Percentiles rank a stretch among this genome's conserved stretches.
phyloP scores from a whole-genome alignment of 2,113 vertebrate genomes.

The Ceuthmochares aereus region DNA sequence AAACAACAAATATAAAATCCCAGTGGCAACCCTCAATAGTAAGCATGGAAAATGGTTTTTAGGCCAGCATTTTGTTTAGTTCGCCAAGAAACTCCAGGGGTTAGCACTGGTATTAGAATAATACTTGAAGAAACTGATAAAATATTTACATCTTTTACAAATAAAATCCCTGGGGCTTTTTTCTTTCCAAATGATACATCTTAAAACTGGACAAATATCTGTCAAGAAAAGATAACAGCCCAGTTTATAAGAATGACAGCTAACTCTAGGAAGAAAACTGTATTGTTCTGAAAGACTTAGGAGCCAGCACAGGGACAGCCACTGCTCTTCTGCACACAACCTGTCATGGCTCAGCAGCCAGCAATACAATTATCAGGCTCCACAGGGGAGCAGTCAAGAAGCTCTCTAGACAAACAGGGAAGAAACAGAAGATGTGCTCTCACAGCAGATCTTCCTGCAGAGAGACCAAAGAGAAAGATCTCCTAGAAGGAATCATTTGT shows the following conservation, averaged over 20 bases:
- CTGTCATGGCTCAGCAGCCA: accelerated
- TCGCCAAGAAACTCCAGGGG: background rate
- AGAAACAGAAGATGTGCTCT: background rate
- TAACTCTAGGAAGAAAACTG: background rate
- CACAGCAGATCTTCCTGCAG: background rate
- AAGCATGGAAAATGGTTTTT: background rate
- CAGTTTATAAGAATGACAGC: background rate
- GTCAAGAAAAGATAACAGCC: background rate
- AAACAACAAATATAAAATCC: background rate
- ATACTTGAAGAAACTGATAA: background rate
- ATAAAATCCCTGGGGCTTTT: background rate
- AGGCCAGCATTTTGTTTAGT: background rate
- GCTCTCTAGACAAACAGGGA: background rate
- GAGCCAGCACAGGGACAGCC: background rate
- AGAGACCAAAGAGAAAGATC: background rate
- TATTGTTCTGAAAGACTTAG: background rate
- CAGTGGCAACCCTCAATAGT: background rate
- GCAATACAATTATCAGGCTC: background rate
- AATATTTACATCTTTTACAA: background rate
- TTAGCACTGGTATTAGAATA: background rate
- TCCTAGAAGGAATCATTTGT: background rate
- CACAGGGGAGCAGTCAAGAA: background rate
- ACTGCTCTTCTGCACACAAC: background rate
- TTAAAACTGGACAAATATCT: background rate
- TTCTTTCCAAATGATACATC: background rate